Conservation (phyloP, 2,888 invertebrate genomes). For the Sthenelais limicola region DNA sequence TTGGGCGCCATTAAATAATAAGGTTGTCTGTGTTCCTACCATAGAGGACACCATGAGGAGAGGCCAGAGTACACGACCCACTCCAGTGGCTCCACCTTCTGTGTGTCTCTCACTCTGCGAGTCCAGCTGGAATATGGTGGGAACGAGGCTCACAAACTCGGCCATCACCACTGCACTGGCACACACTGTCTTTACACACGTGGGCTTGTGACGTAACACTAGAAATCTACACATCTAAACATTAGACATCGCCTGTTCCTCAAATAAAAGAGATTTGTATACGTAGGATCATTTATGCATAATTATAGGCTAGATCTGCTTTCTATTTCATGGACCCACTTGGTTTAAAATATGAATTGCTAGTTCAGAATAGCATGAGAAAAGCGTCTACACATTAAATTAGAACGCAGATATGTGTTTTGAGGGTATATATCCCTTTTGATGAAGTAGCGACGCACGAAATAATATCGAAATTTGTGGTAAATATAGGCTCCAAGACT, state of each 20-base stretch:
- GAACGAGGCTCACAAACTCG: constrained; percentile 58
- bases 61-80: constrained; percentile 58
- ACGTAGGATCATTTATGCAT: neutral
- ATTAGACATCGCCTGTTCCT: too few relatives aligned
- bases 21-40: constrained; percentile 36
- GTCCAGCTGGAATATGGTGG: constrained; percentile 59
- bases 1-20: neutral
- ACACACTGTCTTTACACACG: constrained; percentile 54
- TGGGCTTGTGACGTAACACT: constrained; percentile 55
- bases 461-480: too few relatives aligned
- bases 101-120: constrained; percentile 44
- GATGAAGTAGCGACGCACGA: too few relatives aligned
- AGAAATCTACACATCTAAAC: constrained; percentile 58
- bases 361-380: neutral
- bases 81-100: constrained; percentile 56
- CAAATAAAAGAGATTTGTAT: neutral
- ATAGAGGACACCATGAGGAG: constrained; percentile 43
- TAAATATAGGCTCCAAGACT: too few relatives aligned
- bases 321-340: too few relatives aligned
- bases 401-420: neutral
- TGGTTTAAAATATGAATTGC: too few relatives aligned
- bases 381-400: neutral
- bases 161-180: constrained; percentile 55
- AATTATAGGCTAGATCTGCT: too few relatives aligned
- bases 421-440: too few relatives aligned